Evolutionary conservation across 1,140 invertebrate genomes (phyloP).

Genomic region (Campoletis sonorensis): DNA sequence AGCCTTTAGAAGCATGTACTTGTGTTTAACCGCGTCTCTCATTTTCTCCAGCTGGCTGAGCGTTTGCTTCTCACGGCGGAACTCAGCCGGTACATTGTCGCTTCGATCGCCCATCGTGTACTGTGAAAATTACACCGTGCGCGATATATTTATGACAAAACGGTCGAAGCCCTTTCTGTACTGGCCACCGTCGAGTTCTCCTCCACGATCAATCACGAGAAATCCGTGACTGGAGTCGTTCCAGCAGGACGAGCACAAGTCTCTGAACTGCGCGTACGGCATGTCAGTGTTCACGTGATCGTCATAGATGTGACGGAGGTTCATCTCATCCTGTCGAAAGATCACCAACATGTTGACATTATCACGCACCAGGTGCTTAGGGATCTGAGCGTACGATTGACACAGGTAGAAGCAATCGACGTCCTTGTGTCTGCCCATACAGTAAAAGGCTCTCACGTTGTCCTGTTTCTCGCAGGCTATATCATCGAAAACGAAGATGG

Average conservation of each 20-base stretch:
- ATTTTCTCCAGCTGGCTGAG: conserved; percentile 39
- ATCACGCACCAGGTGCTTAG: conserved; percentile 68
- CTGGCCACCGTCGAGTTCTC: conserved; percentile 37
- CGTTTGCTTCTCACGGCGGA: conserved; percentile 21
- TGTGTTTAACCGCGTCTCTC: conserved; percentile 45
- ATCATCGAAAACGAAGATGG: conserved; percentile 71
- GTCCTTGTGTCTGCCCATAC: conserved; percentile 66
- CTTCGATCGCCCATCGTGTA: background rate
- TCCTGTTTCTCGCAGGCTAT: conserved; percentile 65
- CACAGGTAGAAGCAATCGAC: conserved; percentile 67
- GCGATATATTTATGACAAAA: conserved; percentile 28
- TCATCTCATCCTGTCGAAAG: conserved; percentile 69
- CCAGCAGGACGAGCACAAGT: conserved; percentile 58
- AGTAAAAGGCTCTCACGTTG: conserved; percentile 66
- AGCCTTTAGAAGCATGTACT: conserved; percentile 43
- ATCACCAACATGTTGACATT: conserved; percentile 68
- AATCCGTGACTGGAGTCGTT: conserved; percentile 37
- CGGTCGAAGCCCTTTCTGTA: conserved; percentile 35
- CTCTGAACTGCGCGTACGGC: conserved; percentile 57
- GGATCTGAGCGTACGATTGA: conserved; percentile 67
- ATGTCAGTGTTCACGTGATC: conserved; percentile 64
- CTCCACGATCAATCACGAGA: conserved; percentile 42
- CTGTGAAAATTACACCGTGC: background rate
- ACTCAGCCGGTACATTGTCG: background rate
- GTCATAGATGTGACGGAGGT: conserved; percentile 68